Percentiles rank a stretch among this genome's conserved stretches.
Evolutionary conservation across 2,888 invertebrate species (phyloP).

Genomic region (Pristionchus japonicus): DNA sequence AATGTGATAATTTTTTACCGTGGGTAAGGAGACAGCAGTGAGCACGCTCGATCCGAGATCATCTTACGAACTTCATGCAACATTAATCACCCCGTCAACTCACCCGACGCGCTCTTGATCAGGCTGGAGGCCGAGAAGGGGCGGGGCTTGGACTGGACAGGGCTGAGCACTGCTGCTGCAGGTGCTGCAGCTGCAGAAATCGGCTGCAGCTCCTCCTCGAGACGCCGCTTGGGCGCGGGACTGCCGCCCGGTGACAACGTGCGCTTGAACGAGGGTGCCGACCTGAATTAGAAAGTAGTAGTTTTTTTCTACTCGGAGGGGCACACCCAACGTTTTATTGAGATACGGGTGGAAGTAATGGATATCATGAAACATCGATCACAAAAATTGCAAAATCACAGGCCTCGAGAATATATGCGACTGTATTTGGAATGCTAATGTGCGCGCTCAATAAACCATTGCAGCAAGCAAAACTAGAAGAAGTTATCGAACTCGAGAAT

Average conservation of each 20-base stretch:
- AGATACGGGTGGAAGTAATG: too few relatives aligned
- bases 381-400: too few relatives aligned
- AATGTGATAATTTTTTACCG: too few relatives aligned
- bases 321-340: too few relatives aligned
- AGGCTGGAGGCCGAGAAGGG: slow-evolving; percentile 23
- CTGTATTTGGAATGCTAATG: too few relatives aligned
- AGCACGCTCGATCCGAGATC: background rate
- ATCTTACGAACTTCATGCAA: background rate
- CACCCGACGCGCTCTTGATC: background rate
- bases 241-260: background rate
- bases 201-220: background rate
- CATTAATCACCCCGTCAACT: background rate
- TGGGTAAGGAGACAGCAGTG: too few relatives aligned
- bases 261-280: background rate
- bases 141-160: slow-evolving; percentile 19
- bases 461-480: too few relatives aligned
- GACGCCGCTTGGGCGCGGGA: slow-evolving; percentile 2
- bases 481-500: too few relatives aligned
- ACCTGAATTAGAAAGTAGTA: background rate
- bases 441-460: too few relatives aligned
- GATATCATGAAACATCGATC: too few relatives aligned
- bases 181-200: background rate
- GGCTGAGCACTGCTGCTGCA: background rate
- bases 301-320: too few relatives aligned
- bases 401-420: too few relatives aligned